Evolutionary conservation across 2,888 invertebrate species (phyloP), one percentile per base, ranked within the genome.

Genomic region (Ophonus ardosiacus): DNA sequence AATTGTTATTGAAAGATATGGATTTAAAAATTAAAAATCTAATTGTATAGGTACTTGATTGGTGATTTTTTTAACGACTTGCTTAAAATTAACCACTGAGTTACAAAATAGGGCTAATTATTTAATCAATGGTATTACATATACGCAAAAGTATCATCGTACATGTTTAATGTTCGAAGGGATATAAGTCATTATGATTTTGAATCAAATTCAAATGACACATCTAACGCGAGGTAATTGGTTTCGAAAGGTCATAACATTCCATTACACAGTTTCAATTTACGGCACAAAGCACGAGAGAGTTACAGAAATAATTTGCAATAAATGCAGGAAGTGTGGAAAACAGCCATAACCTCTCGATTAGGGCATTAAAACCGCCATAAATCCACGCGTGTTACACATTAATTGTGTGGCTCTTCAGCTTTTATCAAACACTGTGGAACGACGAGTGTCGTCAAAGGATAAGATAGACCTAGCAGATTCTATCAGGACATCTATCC

Each of bases 401-500:
- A 68, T 68, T 68, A 38, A 65, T 65, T 68, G 68, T 68, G 31
- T 0, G 59, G 17, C 68, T 68, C 68, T 38, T 40, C 68, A 68
- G 38, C 68, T 13, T 68, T 68, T 74, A 40, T 74, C 71, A 74
- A 74, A 74, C 15, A 18, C 21, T 17, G 43, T 0, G 43, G 43
- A 10, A 78, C 13, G 63, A 51, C 81, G 31, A 63, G 17, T 81
- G 43, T 81, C 81, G 63, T 81, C 61, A 81, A 15, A n/a, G 51
- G 63, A 61, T 76, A 83, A 15, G 63, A 61, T 83, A 83, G 59
- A 76, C 76, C 59, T 83, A 76, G 38, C 59, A 61, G 83, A 83
- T 83, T 83, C 83, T 74, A 83, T 83, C 83, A 74, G 40, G 40
- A 76, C 76, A 74, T 83, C 59, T 71, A 83, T 83, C 83, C 83